Percentiles rank a stretch among this genome's conserved stretches.
Evolutionary conservation across 2,113 vertebrate species (phyloP).

Genomic region (Pteropus alecto): DNA sequence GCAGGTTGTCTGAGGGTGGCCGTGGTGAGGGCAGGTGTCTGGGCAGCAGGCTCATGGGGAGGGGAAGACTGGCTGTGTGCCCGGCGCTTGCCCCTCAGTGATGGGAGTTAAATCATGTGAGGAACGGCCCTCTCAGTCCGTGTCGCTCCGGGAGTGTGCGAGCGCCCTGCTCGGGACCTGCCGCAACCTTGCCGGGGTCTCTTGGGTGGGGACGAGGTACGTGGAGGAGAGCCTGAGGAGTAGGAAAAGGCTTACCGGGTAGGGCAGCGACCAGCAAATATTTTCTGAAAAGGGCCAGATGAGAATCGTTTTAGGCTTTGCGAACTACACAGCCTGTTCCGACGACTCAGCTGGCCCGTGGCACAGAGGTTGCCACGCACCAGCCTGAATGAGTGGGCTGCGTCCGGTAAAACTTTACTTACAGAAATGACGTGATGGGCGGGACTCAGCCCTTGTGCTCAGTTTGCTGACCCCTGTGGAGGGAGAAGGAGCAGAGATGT

Average conservation of each 20-base stretch:
- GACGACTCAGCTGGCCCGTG: fast-evolving
- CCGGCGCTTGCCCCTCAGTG: not conserved
- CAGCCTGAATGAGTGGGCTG: not conserved
- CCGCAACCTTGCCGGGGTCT: not conserved
- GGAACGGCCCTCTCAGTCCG: not conserved
- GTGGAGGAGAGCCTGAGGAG: not conserved
- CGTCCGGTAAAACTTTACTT: not conserved
- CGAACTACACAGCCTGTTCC: not conserved
- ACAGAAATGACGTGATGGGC: no score
- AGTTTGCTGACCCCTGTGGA: not conserved
- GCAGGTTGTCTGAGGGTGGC: not conserved
- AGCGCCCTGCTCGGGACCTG: not conserved
- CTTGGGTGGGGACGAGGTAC: fast-evolving
- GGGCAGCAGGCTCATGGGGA: not conserved
- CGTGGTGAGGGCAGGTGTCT: not conserved
- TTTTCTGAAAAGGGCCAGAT: not conserved
- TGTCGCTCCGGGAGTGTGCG: not conserved
- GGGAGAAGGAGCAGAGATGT: not conserved
- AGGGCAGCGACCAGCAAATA: fast-evolving
- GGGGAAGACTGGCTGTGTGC: not conserved
- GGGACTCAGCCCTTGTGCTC: not conserved
- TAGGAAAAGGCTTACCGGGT: not conserved
- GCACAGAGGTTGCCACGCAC: not conserved
- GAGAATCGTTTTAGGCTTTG: not conserved
- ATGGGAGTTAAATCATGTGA: fast-evolving